Conservation (phyloP, 2,113 vertebrate genomes). For the Spilogale gracilis region DNA sequence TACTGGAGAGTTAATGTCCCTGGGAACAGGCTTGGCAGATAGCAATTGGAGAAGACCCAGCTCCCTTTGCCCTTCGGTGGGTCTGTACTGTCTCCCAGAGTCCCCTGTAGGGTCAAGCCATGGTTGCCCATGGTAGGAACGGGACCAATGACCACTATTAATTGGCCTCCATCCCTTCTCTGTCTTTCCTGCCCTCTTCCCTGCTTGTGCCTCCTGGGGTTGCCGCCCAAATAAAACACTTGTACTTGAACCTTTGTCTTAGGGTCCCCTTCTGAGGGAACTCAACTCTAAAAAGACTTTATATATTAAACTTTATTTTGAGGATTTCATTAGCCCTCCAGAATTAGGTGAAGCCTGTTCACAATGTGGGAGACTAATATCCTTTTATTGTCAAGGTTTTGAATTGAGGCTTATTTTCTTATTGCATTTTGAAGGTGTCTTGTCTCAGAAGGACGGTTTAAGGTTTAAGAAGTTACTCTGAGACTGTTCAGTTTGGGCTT, state of each 20-base stretch:
- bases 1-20: too few species aligned
- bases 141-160: fast-evolving
- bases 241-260: background rate
- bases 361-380: background rate
- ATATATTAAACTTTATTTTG: slow-evolving; percentile 2
- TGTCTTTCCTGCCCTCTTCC: background rate
- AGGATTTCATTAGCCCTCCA: background rate
- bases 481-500: background rate
- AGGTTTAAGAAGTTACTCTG: background rate
- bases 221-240: background rate
- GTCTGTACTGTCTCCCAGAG: background rate
- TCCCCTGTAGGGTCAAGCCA: background rate
- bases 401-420: background rate
- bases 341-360: slow-evolving; percentile 13
- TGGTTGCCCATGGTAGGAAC: background rate
- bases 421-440: background rate
- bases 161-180: background rate
- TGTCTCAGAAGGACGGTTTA: slow-evolving; percentile 18
- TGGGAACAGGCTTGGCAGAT: background rate
- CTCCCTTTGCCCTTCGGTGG: background rate
- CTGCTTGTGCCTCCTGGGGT: background rate
- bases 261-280: background rate
- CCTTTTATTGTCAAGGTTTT: background rate
- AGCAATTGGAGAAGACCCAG: background rate
- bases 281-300: background rate